Conservation (phyloP, 2,888 invertebrate genomes). For the Anthophora plumipes region DNA sequence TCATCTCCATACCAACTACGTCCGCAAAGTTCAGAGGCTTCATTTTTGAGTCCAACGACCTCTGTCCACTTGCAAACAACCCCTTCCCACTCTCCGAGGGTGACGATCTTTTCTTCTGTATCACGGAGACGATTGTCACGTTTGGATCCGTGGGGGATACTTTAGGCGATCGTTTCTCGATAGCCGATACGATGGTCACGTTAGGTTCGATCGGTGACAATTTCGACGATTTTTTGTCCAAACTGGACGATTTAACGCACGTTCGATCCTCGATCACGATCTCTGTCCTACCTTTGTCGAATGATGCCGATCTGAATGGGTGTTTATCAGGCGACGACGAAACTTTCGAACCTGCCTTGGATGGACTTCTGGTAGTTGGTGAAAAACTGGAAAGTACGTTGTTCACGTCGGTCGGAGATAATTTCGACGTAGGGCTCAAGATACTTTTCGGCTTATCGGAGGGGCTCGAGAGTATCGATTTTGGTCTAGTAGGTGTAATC, state of each 20-base stretch:
- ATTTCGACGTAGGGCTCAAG: slow-evolving; percentile 76
- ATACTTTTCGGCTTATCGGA: slow-evolving; percentile 77
- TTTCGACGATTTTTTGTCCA: slow-evolving; percentile 78
- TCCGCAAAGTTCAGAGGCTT: slow-evolving; percentile 78
- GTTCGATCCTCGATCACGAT: slow-evolving; percentile 62
- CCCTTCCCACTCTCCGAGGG: slow-evolving; percentile 64
- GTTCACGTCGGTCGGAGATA: slow-evolving; percentile 77
- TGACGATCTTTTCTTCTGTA: slow-evolving; percentile 79
- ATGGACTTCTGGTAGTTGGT: slow-evolving; percentile 76
- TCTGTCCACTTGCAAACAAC: slow-evolving; percentile 32
- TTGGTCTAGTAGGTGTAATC: slow-evolving; percentile 76
- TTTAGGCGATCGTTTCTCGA: slow-evolving; percentile 76
- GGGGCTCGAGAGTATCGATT: slow-evolving; percentile 72
- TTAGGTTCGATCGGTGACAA: slow-evolving; percentile 76
- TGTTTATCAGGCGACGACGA: slow-evolving; percentile 64
- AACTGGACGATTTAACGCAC: slow-evolving; percentile 74
- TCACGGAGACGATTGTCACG: slow-evolving; percentile 77
- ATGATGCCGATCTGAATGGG: slow-evolving; percentile 71
- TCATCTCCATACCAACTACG: slow-evolving; percentile 80
- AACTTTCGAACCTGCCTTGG: slow-evolving; percentile 67
- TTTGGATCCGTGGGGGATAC: slow-evolving; percentile 78
- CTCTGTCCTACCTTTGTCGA: slow-evolving; percentile 75
- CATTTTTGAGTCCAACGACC: slow-evolving; percentile 64
- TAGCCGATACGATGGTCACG: slow-evolving; percentile 76
- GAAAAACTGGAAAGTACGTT: slow-evolving; percentile 69